A percentile compares a stretch with the other conserved stretches of the same genome.
Evolutionary conservation across 2,113 vertebrate genomes (phyloP).

Genomic region (Apodemus sylvaticus): DNA sequence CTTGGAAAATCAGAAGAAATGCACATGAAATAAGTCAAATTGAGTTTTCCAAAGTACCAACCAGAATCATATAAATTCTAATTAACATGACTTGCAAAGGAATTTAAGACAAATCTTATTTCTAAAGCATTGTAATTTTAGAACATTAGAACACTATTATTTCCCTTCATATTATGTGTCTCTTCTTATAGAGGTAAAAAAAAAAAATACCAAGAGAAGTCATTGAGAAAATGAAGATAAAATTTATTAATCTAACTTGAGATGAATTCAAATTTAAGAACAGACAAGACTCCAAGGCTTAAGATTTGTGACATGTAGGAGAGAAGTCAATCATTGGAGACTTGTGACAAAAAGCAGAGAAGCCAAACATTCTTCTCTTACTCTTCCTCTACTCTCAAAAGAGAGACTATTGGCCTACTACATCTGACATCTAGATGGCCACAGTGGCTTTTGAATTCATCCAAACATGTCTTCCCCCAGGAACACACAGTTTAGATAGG

Average conservation of each 20-base stretch:
- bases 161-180: too few relatives aligned
- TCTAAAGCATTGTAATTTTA: background rate
- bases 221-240: background rate
- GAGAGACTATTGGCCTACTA: background rate
- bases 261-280: background rate
- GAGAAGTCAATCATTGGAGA: accelerated
- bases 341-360: background rate
- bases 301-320: background rate
- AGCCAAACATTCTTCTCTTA: accelerated
- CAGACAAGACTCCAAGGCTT: background rate
- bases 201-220: background rate
- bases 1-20: background rate
- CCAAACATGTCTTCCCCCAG: background rate
- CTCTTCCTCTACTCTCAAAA: background rate
- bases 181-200: background rate
- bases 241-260: too few relatives aligned
- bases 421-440: too few relatives aligned
- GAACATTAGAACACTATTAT: background rate
- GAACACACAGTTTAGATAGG: background rate
- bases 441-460: background rate
- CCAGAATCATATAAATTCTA: background rate
- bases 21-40: background rate
- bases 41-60: background rate
- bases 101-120: background rate
- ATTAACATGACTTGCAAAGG: background rate